Evolutionary conservation across 2,888 invertebrate genomes (phyloP).

Genomic region (Xestobium rufovillosum): DNA sequence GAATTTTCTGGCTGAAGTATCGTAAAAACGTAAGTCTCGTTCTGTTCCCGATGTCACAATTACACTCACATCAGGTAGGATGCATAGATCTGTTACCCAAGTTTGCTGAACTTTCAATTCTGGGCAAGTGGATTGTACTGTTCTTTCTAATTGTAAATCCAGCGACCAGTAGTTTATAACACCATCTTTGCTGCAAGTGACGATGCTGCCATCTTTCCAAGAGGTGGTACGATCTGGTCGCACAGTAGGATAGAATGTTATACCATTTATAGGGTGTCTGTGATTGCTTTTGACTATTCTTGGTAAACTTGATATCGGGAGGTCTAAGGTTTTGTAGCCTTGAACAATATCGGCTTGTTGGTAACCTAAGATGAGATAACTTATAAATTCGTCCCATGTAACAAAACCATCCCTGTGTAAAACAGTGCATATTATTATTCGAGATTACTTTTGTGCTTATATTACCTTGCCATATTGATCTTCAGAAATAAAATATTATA

Average conservation of each 20-base stretch:
- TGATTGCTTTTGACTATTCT: constrained; percentile 57
- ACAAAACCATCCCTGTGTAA: constrained; percentile 44
- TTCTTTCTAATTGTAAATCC: constrained; percentile 58
- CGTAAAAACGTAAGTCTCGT: constrained; percentile 72
- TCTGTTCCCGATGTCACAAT: constrained; percentile 71
- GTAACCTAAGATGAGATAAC: constrained; percentile 66
- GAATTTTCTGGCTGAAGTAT: constrained; percentile 66
- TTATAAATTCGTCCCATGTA: constrained; percentile 72
- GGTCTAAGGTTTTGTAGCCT: constrained; percentile 54
- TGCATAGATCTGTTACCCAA: constrained; percentile 67
- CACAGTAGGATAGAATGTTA: constrained; percentile 57
- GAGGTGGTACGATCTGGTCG: constrained; percentile 49
- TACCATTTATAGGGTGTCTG: constrained; percentile 58
- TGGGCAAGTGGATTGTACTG: constrained; percentile 58
- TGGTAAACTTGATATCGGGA: constrained; percentile 56
- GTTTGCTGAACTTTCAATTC: constrained; percentile 52
- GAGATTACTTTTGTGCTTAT: constrained; percentile 1
- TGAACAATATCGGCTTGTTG: constrained; percentile 57
- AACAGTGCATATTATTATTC: constrained; percentile 5
- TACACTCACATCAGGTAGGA: constrained; percentile 69
- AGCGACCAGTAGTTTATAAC: constrained; percentile 70
- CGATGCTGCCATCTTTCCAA: constrained; percentile 59
- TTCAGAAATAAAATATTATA: constrained; percentile 56
- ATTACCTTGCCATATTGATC: constrained; percentile 42
- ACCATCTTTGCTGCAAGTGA: constrained; percentile 71